Evolutionary conservation across 1,140 invertebrate species (phyloP), one percentile per base, ranked within the genome.

Genomic region (Heliconius congener): DNA sequence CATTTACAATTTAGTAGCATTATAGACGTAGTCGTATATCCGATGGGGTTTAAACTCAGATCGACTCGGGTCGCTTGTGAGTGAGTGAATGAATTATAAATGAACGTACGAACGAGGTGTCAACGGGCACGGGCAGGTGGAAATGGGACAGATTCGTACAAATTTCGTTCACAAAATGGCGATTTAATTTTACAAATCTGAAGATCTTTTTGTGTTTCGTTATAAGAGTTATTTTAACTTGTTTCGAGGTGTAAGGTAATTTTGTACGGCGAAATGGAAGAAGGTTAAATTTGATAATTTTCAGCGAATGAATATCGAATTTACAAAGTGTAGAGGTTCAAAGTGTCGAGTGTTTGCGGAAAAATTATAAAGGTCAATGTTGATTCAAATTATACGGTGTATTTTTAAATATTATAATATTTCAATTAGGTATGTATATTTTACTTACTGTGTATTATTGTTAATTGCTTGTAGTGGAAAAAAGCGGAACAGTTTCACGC

Each of bases 1-100:
- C 90, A 89, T 91, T 89, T 91, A 90, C 85, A 90, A 91, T 91
- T 91, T 91, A 91, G 88, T 83, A 91, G 87, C 87, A 89, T 90
- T 90, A 91, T 91, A 89, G 87, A 81, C 85, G 83, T 91, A 89
- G 87, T 81, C 85, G 83, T 88, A 86, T 85, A 80, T 84, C 83
- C 84, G 50, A 81, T 81, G 86, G 83, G 84, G 89, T 84, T 85
- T 86, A 83, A 83, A 83, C 82, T 82, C 77, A 82, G 76, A 79
- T 82, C 80, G 80, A 76, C 75, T 82, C 78, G 71, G 76, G 79
- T 81, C 82, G 57, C 57, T 60, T n/a, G 84, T 85, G 88, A 89
- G 85, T 86, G 87, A 84, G 83, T 75, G 72, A 81, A 73, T 90
- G 85, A 88, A 90, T 88, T 87, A 89, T 90, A 84, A 85, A 88